These are phyloP conservation scores for Cerceris rybyensis DNA, from an alignment of 2,888 invertebrate genomes.

Conservation along the genomic window DNA sequence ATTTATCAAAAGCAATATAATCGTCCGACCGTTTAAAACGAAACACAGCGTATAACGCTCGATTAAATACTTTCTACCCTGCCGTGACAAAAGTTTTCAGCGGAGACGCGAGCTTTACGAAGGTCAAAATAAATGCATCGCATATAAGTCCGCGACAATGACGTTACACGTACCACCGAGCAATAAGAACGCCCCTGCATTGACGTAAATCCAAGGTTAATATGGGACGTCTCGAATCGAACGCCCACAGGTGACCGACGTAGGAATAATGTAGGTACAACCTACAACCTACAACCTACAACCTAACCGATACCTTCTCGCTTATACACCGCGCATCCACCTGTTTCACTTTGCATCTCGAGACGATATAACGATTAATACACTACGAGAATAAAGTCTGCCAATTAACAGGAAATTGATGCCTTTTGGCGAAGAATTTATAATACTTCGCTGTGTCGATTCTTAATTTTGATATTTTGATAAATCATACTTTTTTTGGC, in stretches of 20 bases:
- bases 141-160: slow-evolving; percentile 61
- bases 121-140: slow-evolving; percentile 60
- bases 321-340: slow-evolving; percentile 44
- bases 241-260: slow-evolving; percentile 61
- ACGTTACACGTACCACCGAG: slow-evolving; percentile 60
- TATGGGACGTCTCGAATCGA: slow-evolving; percentile 63
- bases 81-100: slow-evolving; percentile 47
- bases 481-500: no score
- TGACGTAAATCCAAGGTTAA: slow-evolving; percentile 73
- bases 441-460: background rate
- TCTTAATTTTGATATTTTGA: no score
- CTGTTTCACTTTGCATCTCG: slow-evolving; percentile 37
- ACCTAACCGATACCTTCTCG: slow-evolving; percentile 41
- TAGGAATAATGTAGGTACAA: slow-evolving; percentile 15
- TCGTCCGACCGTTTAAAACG: background rate
- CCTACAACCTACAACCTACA: slow-evolving; percentile 45
- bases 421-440: background rate
- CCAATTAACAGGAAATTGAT: background rate
- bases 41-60: background rate
- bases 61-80: background rate
- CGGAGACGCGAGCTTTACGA: slow-evolving; percentile 34
- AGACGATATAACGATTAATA: slow-evolving; percentile 6
- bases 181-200: slow-evolving; percentile 68
- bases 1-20: background rate
- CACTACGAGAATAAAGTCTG: slow-evolving; percentile 4